A percentile compares a stretch with the other conserved stretches of the same genome.
phyloP scores from a whole-genome alignment of 2,113 vertebrate species.

The Todiramphus chloris region DNA sequence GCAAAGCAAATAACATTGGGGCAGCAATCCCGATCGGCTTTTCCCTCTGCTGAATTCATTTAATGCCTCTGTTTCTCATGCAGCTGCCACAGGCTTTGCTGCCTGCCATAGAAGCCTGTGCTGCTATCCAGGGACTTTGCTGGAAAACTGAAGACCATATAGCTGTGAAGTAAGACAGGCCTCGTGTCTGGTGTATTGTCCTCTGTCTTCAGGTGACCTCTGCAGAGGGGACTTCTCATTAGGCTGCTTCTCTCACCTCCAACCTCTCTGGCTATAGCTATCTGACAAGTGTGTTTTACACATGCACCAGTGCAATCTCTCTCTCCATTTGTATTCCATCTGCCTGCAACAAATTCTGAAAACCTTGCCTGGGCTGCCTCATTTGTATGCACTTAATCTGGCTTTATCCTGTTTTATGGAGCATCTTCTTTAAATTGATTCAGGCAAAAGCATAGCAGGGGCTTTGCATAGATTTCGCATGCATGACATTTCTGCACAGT shows the following conservation, averaged over 20 bases:
- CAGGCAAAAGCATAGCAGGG: slow-evolving; percentile 58
- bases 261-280: not conserved
- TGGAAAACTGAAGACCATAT: not conserved
- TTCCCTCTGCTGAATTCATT: not conserved
- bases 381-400: slow-evolving; percentile 75
- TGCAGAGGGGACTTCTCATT: not conserved
- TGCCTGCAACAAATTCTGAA: slow-evolving; percentile 46
- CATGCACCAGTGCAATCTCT: slow-evolving; percentile 10
- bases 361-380: slow-evolving; percentile 58
- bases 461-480: slow-evolving; percentile 74
- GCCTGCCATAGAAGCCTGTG: accelerated
- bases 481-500: slow-evolving; percentile 75
- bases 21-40: not conserved
- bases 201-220: not conserved
- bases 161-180: not conserved
- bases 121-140: not conserved
- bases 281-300: slow-evolving; percentile 19
- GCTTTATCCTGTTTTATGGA: slow-evolving; percentile 73
- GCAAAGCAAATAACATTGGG: not conserved
- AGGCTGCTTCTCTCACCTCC: not conserved
- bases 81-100: not conserved
- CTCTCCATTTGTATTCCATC: slow-evolving; percentile 64
- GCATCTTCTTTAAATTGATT: slow-evolving; percentile 70
- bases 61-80: not conserved
- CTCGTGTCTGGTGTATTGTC: not conserved